These are phyloP conservation scores for Drosophila pullipes DNA, from an alignment of 2,888 invertebrate species.

Conservation along the genomic window DNA sequence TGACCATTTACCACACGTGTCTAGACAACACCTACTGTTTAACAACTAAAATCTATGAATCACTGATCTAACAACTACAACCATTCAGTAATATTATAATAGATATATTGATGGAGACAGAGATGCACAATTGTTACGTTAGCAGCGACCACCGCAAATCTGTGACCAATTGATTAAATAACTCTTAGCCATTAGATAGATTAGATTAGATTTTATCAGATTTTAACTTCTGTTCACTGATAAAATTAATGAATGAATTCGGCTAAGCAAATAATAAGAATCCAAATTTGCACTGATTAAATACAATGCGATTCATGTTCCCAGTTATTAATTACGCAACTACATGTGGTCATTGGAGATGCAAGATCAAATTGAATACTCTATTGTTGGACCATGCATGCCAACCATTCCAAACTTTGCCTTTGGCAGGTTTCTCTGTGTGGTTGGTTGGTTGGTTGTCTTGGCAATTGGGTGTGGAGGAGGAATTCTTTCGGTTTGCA, in stretches of 20 bases:
- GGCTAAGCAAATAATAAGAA: neutral
- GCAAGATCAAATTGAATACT: neutral
- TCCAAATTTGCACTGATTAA: neutral
- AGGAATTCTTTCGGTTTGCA: neutral
- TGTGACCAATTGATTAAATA: neutral
- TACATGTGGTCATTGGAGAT: neutral
- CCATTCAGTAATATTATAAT: neutral
- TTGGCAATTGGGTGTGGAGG: no score
- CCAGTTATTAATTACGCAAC: neutral
- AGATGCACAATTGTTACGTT: neutral
- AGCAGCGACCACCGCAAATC: neutral
- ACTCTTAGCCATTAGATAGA: no score
- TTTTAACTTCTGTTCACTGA: neutral
- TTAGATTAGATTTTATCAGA: no score
- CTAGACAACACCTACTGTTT: neutral
- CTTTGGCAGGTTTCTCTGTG: neutral
- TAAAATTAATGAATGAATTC: neutral
- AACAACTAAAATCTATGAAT: neutral
- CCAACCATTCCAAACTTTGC: neutral
- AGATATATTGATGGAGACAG: neutral
- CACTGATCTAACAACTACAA: neutral
- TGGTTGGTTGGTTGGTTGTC: neutral
- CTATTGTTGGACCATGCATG: neutral
- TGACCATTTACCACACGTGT: neutral
- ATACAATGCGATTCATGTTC: neutral